Evolutionary conservation across 2,113 vertebrate species (phyloP), one percentile per base, ranked within the genome.

Genomic region (Brachirus orientalis): DNA sequence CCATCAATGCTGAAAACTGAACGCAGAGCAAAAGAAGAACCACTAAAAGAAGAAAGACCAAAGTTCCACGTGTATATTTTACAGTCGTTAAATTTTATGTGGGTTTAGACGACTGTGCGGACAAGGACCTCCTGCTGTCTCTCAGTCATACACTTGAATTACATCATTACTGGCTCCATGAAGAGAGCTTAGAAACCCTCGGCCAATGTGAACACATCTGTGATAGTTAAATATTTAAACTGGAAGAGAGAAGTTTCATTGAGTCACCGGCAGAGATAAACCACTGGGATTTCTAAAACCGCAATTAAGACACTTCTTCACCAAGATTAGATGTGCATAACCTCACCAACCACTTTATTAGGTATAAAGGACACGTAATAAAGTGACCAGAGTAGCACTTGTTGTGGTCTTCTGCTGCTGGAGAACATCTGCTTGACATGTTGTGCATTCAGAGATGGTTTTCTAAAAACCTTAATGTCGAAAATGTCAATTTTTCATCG

Each of bases 111-210:
- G 7, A 11, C 18, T 45, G 17, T 10, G 64, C 2, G 0, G 11
- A 50, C 19, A 46, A 40, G 43, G 19, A 28, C 58, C 14, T 37
- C 17, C 20, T 17, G 18, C 37, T 54, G 69, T 55, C 22, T 52
- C 22, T 16, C 41, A 16, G 53, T 65, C 61, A 57, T 36, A 60
- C 14, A 33, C 33, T 60, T 47, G 18, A 54, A 52, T 60, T 33
- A 54, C 48, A 28, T 61, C 63, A 55, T 36, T 6, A 3, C 33
- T 54, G 41, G 56, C 48, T 41, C n/a, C 48, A 40, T 14, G 11
- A 1, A 58, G 6, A 33, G 16, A 47, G 3, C 9, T 22, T 13
- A 17, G 40, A 9, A 11, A 14, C 11, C 40, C 40, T 43, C 10
- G 20, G 19, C 35, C 19, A 36, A 22, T n/a, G 4, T 28, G 33